These are phyloP conservation scores for Drosophila colorata DNA, from an alignment of 2,888 invertebrate species.

Conservation along the genomic window DNA sequence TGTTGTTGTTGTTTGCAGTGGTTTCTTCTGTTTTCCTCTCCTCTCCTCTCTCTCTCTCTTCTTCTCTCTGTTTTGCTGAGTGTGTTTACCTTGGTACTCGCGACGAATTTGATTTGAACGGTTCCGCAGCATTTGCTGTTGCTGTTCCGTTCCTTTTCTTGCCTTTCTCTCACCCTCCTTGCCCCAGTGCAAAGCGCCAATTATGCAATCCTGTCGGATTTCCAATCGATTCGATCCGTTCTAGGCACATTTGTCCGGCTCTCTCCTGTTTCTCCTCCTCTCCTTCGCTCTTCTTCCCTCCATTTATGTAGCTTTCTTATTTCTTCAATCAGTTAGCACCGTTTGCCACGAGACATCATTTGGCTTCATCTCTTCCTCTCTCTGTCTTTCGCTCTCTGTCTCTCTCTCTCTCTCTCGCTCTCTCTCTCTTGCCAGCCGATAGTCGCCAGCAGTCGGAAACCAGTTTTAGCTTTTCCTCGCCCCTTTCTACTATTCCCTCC, in stretches of 20 bases:
- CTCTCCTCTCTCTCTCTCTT: constrained; percentile 17
- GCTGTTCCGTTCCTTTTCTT: constrained; percentile 11
- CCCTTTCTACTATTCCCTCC: constrained; percentile 27
- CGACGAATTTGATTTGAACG: constrained; percentile 60
- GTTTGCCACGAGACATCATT: constrained; percentile 55
- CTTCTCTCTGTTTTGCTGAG: constrained; percentile 17
- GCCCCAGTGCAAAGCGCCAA: constrained; percentile 14
- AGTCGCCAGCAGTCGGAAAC: constrained; percentile 31
- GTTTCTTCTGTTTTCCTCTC: constrained; percentile 37
- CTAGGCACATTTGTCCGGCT: constrained; percentile 11
- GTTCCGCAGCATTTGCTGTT: constrained; percentile 26
- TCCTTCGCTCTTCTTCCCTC: background rate
- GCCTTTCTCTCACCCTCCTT: background rate
- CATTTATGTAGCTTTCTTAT: constrained; percentile 18
- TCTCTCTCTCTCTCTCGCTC: background rate
- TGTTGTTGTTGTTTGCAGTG: constrained; percentile 25
- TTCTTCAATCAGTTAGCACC: constrained; percentile 39
- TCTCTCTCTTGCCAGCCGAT: constrained; percentile 1
- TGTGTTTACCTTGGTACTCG: constrained; percentile 56
- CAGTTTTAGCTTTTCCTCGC: constrained; percentile 40
- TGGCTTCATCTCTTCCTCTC: constrained; percentile 22
- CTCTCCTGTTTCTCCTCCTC: background rate
- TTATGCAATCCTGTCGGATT: constrained; percentile 35
- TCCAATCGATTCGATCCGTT: constrained; percentile 47
- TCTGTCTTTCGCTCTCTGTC: background rate